These are phyloP conservation scores for Brachionus plicatilis DNA, from an alignment of 1,140 invertebrate species.

Conservation along the genomic window DNA sequence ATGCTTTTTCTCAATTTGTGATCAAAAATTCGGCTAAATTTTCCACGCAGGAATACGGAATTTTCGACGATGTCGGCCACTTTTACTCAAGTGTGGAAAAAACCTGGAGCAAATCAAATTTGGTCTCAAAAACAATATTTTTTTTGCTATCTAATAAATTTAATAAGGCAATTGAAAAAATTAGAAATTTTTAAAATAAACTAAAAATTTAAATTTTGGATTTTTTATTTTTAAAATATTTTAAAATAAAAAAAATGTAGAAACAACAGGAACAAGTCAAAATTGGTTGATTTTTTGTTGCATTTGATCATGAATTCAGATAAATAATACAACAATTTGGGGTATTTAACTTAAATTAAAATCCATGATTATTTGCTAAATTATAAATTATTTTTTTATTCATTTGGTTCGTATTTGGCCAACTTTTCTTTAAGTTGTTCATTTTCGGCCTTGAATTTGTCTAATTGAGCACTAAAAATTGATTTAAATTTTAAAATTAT, in stretches of 20 bases:
- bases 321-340: background rate
- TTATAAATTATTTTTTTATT: background rate
- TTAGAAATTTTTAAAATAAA: background rate
- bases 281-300: background rate
- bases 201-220: background rate
- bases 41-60: background rate
- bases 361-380: background rate
- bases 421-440: conserved; percentile 48
- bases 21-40: background rate
- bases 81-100: background rate
- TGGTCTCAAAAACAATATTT: background rate
- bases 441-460: conserved; percentile 53
- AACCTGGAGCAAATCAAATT: background rate
- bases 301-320: background rate
- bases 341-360: background rate
- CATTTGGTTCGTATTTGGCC: conserved; percentile 35
- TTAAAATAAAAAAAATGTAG: background rate
- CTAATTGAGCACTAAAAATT: conserved; percentile 50
- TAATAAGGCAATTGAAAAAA: background rate
- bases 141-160: background rate
- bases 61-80: background rate
- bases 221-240: background rate
- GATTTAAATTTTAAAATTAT: too few species aligned
- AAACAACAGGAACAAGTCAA: background rate
- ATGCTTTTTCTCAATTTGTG: background rate